Base-by-base conservation (phyloP, 53 echinoderm and acorn worm species). In the Arbacia lixula region DNA sequence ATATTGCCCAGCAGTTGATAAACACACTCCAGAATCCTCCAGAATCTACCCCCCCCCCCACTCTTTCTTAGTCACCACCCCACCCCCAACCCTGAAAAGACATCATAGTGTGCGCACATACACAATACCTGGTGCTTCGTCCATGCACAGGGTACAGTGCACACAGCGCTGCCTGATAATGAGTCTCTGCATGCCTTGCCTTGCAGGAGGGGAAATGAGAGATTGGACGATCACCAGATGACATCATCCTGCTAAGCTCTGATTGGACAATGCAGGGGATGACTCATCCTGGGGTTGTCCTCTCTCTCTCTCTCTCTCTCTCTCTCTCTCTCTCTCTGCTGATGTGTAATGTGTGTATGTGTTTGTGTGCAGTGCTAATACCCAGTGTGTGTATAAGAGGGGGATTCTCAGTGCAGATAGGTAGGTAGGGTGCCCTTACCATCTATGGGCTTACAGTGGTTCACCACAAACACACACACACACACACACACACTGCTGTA, bases 231-330 rank as follows among this genome's bases (percentile, higher is more conserved):
- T 30, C 22, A 63, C 62, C 46, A 42, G 25, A 46, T 81, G 82
- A 81, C 82, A 81, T 81, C 82, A 81, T 32, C 64, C 17, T 17
- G 35, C 82, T 63, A 17, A 30, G 82, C 64, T 81, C 38, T 81
- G 82, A 81, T 81, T 81, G 82, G 82, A 31, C 82, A 81, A 32
- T 60, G 55, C 82, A 32, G 37, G 37, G 19, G 82, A 81, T 81
- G 82, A 81, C 43, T 81, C 82, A 81, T 81, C 52, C 53, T 30
- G 64, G 82, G 82, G 82, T 51, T 63, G 82, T 81, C 82, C 82
- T 81, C 46, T 12, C 27, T 40, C 80, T 81, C 77, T 77, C 25
- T 26, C 77, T 56, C 53, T 75, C 53, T 33, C 54, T 35, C 76
- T 54, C 53, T 53, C 78, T 78, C 65, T 29, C 31, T 31, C 65